These are phyloP conservation scores for Flabesymbios commensalis DNA, from an alignment of 2,888 invertebrate genomes.

Conservation along the genomic window DNA sequence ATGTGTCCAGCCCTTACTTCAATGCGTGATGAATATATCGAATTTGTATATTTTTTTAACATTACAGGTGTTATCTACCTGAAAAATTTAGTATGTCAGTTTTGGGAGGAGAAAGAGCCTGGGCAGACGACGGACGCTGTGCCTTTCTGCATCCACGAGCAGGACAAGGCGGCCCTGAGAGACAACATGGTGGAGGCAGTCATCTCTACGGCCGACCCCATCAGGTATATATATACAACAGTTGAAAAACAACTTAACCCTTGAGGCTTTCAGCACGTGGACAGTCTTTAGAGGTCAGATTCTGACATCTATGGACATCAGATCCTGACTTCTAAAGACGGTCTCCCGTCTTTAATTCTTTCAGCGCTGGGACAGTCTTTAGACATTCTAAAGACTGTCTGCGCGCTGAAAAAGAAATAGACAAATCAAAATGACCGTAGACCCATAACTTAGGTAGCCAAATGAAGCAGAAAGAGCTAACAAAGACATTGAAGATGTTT, in stretches of 20 bases:
- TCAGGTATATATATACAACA: conserved; percentile 66
- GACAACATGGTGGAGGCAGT: conserved; percentile 95
- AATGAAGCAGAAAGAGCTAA: too few species aligned
- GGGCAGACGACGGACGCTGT: conserved; percentile 53
- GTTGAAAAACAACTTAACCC: too few species aligned
- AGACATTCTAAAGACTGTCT: not conserved
- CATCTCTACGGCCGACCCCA: conserved; percentile 87
- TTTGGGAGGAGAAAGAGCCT: conserved; percentile 74
- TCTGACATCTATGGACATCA: too few species aligned
- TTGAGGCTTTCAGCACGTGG: too few species aligned
- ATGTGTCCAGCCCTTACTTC: too few species aligned
- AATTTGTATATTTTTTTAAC: not conserved
- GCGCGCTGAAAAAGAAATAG: not conserved
- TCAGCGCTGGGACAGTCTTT: too few species aligned
- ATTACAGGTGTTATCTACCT: conserved; percentile 81
- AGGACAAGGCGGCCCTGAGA: conserved; percentile 90
- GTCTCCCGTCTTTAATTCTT: too few species aligned
- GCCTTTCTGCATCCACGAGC: conserved; percentile 90
- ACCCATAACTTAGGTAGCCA: too few species aligned
- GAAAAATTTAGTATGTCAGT: conserved; percentile 87
- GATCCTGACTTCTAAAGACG: too few species aligned
- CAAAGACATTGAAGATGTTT: too few species aligned
- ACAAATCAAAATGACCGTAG: not conserved
- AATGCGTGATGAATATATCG: too few species aligned
- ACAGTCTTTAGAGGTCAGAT: too few species aligned